Base-by-base conservation (phyloP, 2,888 invertebrate species). In the Hoplodrina ambigua region DNA sequence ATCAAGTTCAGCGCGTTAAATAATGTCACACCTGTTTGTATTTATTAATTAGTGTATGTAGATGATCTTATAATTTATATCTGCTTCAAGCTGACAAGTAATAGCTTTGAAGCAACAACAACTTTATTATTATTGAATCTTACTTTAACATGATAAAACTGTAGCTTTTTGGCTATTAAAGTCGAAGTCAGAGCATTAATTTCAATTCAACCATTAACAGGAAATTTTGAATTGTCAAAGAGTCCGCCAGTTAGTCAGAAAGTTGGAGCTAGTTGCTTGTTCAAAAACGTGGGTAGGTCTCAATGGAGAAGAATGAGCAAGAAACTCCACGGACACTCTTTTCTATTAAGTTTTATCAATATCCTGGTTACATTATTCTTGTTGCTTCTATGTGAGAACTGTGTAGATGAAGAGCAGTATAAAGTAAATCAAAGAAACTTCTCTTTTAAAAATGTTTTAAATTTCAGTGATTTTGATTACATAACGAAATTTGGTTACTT, bases 1-100 rank as follows among this genome's bases (percentile, higher is more conserved):
- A 56, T 59, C 81, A 19, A 63, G 59, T 66, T 20, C 44, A 72
- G 68, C 78, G 52, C 72, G 57, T 81, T 78, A 44, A 61, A 54
- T 60, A 50, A 70, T 53, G 44, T 78, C 80, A 67, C 19, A 41
- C 13, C 13, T 46, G 49, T 54, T 69, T 58, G 52, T 65, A 54
- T 65, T 68, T 49, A 50, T 55, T 50, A 50, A 74, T 79, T 55
- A 41, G 53, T 33, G 20, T 57, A 46, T 44, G 52, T 49, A 52
- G 46, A 59, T 62, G 50, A 73, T 69, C 17, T 56, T 20, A 15
- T 63, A 25, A 69, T 57, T 54, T 67, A 60, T 30, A 20, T 63
- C 17, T 11, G 11, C 4, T 33, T 6, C 15, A 50, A 54, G 10
- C 6, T 57, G 56, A 20, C 37, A 50, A 46, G 15, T 44, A 46